These are phyloP conservation scores for Crotalus viridis DNA, from an alignment of 2,113 vertebrate genomes.

Conservation along the genomic window DNA sequence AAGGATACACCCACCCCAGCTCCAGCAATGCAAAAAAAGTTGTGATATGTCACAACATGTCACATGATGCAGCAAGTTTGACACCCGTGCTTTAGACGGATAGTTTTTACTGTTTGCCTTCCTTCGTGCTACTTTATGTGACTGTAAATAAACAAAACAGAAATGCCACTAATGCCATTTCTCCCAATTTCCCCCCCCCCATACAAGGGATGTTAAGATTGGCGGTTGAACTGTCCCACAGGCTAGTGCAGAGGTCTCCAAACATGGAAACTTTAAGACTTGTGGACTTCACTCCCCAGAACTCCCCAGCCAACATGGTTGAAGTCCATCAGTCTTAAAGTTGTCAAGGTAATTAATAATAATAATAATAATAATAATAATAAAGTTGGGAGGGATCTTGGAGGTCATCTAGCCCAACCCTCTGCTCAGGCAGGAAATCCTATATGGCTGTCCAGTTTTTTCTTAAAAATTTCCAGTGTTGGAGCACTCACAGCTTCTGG, in stretches of 20 bases:
- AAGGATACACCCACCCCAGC: no score
- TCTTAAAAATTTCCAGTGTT: no score
- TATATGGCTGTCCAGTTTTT: no score
- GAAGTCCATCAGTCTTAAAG: background rate
- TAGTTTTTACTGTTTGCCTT: background rate
- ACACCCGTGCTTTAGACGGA: background rate
- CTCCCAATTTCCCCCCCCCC: background rate
- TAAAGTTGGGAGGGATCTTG: no score
- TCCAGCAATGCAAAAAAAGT: no score
- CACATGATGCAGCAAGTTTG: no score
- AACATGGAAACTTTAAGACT: background rate
- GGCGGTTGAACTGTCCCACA: background rate
- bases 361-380: no score
- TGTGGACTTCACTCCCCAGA: background rate
- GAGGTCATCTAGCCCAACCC: no score
- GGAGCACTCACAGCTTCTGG: no score
- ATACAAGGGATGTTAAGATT: background rate
- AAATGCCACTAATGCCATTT: background rate
- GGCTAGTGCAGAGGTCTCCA: background rate
- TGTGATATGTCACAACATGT: no score
- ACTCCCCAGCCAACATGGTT: background rate
- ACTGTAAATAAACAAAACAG: background rate
- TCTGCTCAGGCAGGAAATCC: no score
- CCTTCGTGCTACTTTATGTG: background rate
- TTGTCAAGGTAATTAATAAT: background rate